Percentiles rank a stretch among this genome's conserved stretches.
These are phyloP conservation scores for Zosterops pallidus DNA, from an alignment of 2,113 vertebrate species.

Conservation along the genomic window DNA sequence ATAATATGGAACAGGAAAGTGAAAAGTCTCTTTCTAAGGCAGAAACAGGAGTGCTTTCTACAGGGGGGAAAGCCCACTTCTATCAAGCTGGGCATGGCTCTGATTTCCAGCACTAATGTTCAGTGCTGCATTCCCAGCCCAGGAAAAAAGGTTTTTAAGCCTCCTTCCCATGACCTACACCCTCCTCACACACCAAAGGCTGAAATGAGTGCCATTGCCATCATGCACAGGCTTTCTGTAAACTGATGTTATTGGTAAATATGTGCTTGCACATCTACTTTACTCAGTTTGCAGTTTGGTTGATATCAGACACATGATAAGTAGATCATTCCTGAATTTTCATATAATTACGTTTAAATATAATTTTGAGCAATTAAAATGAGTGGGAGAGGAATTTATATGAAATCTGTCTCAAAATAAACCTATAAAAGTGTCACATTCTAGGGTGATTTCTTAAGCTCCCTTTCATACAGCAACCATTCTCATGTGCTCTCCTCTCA, in stretches of 20 bases:
- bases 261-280: constrained; percentile 29
- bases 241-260: constrained; percentile 25
- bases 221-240: background rate
- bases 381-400: constrained; percentile 46
- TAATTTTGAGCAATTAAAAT: constrained; percentile 61
- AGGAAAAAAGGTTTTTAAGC: background rate
- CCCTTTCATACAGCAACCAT: constrained; percentile 23
- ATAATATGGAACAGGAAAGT: background rate
- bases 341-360: constrained; percentile 39
- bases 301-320: constrained; percentile 58
- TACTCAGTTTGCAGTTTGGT: constrained; percentile 25
- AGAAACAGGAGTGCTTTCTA: background rate
- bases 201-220: background rate
- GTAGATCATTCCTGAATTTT: constrained; percentile 55
- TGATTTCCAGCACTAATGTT: background rate
- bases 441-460: constrained; percentile 11
- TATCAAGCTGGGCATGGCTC: background rate
- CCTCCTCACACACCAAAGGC: background rate
- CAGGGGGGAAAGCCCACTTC: background rate
- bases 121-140: background rate
- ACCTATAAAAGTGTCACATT: background rate
- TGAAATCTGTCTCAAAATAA: constrained; percentile 55
- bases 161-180: background rate
- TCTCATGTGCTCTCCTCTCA: constrained; percentile 27
- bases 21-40: background rate